Evolutionary conservation across 2,888 invertebrate genomes (phyloP), one percentile per base, ranked within the genome.

Genomic region (Phrixothrix hirtus): DNA sequence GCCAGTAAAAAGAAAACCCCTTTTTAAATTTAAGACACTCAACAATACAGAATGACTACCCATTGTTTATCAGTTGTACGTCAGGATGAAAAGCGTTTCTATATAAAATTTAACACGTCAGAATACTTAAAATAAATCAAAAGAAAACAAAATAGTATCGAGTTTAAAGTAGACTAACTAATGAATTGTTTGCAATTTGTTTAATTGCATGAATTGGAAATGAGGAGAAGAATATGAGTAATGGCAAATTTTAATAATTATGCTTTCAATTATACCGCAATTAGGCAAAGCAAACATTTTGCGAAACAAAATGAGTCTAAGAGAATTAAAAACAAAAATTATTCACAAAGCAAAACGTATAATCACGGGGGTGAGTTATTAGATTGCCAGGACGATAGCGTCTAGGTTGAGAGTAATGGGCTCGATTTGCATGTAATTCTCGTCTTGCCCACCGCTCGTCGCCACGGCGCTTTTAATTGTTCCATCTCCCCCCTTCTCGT

Each of bases 381-480:
- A 59, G 60, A 60, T 62, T 52, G 59, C 52, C 47, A 50, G 55
- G 31, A 55, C 55, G 62, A 62, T 62, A 60, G 47, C 50, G 58
- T 53, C 55, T 52, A 44, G 55, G 47, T 48, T 37, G 53, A 58
- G 57, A 58, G 54, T 58, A 61, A 58, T 58, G 56, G 47, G 46
- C 47, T 53, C 53, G 61, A 63, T 61, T 65, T 65, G 62, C 64
- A 64, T 64, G 64, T 66, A 66, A 63, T 59, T 60, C 61, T 52
- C 60, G 63, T 62, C 62, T 55, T 62, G 62, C 60, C 59, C 63
- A 54, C 57, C 59, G 60, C 59, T 57, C 64, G 64, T 63, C 64
- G 66, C 65, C 61, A 57, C 68, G 65, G 65, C 66, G 65, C 60
- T 69, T 68, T 70, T 69, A 71, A 71, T 70, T 69, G 69, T 64